phyloP scores from a whole-genome alignment of 2,888 invertebrate genomes.

The Noctua janthe region DNA sequence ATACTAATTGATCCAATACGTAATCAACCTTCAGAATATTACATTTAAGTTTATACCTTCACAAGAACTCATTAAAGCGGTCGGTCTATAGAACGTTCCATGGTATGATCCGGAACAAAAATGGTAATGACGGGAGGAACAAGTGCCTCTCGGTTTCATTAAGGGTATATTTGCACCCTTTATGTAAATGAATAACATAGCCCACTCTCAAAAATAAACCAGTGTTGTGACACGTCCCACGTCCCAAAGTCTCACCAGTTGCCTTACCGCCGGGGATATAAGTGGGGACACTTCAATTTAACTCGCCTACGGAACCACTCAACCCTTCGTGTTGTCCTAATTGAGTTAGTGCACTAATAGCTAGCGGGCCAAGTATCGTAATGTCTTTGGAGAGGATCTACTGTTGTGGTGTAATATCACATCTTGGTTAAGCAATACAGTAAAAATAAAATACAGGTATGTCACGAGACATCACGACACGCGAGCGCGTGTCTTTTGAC shows the following conservation, averaged over 20 bases:
- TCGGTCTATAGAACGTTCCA: background rate
- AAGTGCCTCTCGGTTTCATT: background rate
- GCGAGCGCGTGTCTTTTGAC: too few relatives aligned
- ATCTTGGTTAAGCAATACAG: too few relatives aligned
- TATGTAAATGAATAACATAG: background rate
- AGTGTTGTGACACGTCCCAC: background rate
- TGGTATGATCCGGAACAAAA: background rate
- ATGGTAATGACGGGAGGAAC: background rate
- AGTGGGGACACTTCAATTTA: constrained; percentile 37
- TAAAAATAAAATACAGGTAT: background rate
- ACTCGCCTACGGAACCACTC: constrained; percentile 16
- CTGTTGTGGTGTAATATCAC: background rate
- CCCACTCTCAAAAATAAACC: constrained; percentile 24
- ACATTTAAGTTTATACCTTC: too few relatives aligned
- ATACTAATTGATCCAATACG: too few relatives aligned
- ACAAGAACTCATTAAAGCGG: too few relatives aligned
- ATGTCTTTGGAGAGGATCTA: background rate
- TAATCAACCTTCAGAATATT: too few relatives aligned
- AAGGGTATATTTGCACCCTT: background rate
- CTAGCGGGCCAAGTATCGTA: constrained; percentile 12
- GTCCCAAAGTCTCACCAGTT: constrained; percentile 12
- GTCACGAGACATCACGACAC: background rate
- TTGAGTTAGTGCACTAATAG: constrained; percentile 37
- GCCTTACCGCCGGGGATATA: background rate
- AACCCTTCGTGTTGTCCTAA: constrained; percentile 26